A percentile compares a stretch with the other conserved stretches of the same genome.
Evolutionary conservation across 2,797 vertebrate genomes (phyloP).

Genomic region (Amniataba percoides): DNA sequence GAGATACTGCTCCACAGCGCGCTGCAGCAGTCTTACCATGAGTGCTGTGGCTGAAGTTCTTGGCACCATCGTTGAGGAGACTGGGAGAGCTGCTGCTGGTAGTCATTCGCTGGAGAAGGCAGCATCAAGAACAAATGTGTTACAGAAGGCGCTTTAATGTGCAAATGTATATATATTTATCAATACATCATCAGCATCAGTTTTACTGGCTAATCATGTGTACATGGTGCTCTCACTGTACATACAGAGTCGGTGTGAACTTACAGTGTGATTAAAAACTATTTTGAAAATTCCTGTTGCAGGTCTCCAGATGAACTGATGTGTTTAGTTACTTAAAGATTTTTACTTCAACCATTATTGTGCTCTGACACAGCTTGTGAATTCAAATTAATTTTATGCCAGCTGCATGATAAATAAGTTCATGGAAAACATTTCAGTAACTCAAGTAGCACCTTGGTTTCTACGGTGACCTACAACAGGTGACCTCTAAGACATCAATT

Average conservation of each 20-base stretch:
- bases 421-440: neutral
- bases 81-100: conserved; percentile 99
- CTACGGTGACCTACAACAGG: neutral
- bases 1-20: neutral
- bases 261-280: too few species aligned
- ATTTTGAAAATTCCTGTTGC: too few species aligned
- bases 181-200: too few species aligned
- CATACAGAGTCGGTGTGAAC: too few species aligned
- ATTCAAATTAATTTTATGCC: neutral
- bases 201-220: too few species aligned
- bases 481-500: neutral
- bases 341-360: too few species aligned
- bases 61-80: conserved; percentile 99
- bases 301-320: too few species aligned
- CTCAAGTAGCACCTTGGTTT: neutral
- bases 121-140: conserved; percentile 39
- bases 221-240: too few species aligned
- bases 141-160: neutral
- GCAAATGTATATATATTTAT: neutral
- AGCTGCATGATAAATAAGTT: neutral
- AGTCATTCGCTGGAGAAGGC: conserved; percentile 92
- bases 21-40: conserved; percentile 88
- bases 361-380: neutral
- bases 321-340: too few species aligned
- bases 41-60: conserved; percentile 93